A percentile compares a stretch with the other conserved stretches of the same genome.
Evolutionary conservation across 1,140 invertebrate genomes (phyloP).

Genomic region (Rhynchophorus ferrugineus): DNA sequence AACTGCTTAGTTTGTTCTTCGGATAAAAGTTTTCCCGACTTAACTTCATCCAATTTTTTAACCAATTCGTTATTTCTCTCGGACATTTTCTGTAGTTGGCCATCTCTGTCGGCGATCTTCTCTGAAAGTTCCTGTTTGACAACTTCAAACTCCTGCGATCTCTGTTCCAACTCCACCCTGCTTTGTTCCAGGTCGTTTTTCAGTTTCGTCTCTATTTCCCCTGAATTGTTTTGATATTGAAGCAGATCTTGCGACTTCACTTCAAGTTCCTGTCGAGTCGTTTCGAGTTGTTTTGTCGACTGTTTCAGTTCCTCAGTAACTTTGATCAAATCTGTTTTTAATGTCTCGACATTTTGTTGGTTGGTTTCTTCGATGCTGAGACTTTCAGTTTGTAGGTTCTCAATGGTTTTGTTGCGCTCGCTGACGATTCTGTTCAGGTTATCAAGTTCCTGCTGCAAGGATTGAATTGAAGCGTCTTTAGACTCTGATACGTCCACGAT

Average conservation of each 20-base stretch:
- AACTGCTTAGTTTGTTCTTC: background rate
- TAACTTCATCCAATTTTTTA: slow-evolving; percentile 6
- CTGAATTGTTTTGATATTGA: slow-evolving; percentile 12
- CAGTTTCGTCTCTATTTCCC: slow-evolving; percentile 5
- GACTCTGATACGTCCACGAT: slow-evolving; percentile 15
- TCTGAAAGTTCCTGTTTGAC: slow-evolving; percentile 42
- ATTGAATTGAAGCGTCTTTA: slow-evolving; percentile 39
- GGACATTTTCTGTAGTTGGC: slow-evolving; percentile 39
- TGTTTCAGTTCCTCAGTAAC: background rate
- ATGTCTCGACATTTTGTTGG: slow-evolving; percentile 48
- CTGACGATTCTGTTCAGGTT: slow-evolving; percentile 27
- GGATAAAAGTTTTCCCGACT: background rate
- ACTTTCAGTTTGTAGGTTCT: slow-evolving; percentile 21
- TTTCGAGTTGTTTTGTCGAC: slow-evolving; percentile 4
- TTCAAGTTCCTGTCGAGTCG: background rate
- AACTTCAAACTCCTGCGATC: slow-evolving; percentile 9
- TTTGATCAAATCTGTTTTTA: slow-evolving; percentile 46
- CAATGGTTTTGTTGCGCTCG: slow-evolving; percentile 40
- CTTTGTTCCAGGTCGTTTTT: slow-evolving; percentile 7
- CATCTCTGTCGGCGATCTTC: slow-evolving; percentile 39
- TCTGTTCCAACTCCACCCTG: slow-evolving; percentile 2
- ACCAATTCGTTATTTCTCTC: slow-evolving; percentile 1
- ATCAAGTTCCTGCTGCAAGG: slow-evolving; percentile 45
- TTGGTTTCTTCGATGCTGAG: slow-evolving; percentile 38
- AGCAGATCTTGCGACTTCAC: slow-evolving; percentile 8